Base-by-base conservation (phyloP, 2,888 invertebrate genomes). In the Netelia fuscicornis region DNA sequence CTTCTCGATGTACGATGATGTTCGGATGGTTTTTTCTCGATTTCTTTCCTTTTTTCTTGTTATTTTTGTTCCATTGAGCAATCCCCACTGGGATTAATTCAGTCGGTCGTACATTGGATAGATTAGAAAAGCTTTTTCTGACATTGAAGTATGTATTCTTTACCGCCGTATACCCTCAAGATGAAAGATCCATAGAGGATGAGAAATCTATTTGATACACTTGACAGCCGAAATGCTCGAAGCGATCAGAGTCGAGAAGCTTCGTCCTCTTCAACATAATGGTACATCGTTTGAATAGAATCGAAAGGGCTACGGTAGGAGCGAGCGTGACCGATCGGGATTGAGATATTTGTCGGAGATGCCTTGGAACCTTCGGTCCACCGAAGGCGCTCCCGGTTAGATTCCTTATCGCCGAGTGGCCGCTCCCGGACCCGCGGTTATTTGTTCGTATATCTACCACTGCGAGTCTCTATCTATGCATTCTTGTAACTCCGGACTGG, bases 291-390 rank as follows among this genome's bases (percentile, higher is more conserved):
- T 65, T 80, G 48, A 62, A 64, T 64, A 78, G 68, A 81, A 68
- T 81, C 60, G 30, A n/a, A 56, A 67, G 65, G 62, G 52, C 42
- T 44, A 37, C 75, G 9, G 72, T 52, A 62, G 56, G 62, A 75
- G 17, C 37, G 68, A 58, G 11, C n/a, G 62, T 44, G 79, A 67
- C 52, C 78, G 84, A 86, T 86, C 52, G 65, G 81, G 79, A 86
- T 87, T 86, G 86, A 87, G 86, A 87, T 86, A 87, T 87, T 86
- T 83, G 77, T 83, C 79, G 60, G 60, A 78, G 87, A 44, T 58
- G 70, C 56, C 23, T 54, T 20, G 56, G 52, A 76, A 77, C 72
- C 20, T 70, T 72, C 79, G 68, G 56, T 60, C 60, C 25, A 52
- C n/a, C 30, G 70, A 44, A 77, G 70, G 23, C 54, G 77, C 80